These are phyloP conservation scores for Cichladusa arquata DNA, from an alignment of 2,113 vertebrate genomes.

Conservation along the genomic window DNA sequence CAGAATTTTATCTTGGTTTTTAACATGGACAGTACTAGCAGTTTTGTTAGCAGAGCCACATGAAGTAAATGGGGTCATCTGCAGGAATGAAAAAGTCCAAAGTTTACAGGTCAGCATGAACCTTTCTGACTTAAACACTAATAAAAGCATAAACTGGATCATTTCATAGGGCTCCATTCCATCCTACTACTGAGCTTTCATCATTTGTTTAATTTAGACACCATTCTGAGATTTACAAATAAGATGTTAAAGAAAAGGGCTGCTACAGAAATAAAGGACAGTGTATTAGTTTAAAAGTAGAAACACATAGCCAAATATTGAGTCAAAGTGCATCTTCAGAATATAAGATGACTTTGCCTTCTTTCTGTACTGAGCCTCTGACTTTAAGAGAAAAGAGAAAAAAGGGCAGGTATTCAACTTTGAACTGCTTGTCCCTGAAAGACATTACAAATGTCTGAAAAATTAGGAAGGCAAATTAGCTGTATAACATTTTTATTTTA, in stretches of 20 bases:
- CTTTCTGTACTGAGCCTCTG: neutral
- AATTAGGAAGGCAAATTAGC: conserved; percentile 22
- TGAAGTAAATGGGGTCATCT: neutral
- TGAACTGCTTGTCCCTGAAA: neutral
- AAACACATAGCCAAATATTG: neutral
- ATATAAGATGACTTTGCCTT: neutral
- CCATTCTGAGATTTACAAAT: neutral
- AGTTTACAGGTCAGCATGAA: neutral
- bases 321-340: neutral
- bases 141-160: neutral
- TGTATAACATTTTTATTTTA: conserved; percentile 78
- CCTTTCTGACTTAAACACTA: neutral
- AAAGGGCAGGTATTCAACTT: neutral
- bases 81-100: neutral
- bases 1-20: neutral
- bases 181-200: neutral
- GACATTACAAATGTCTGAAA: neutral
- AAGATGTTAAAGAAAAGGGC: neutral
- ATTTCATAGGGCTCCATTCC: neutral
- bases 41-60: neutral
- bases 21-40: neutral
- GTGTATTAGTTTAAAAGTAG: neutral
- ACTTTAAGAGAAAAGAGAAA: neutral
- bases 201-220: neutral
- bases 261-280: neutral